Evolutionary conservation across 2,888 invertebrate genomes (phyloP), one percentile per base, ranked within the genome.

Genomic region (Philhelius pedissequus): DNA sequence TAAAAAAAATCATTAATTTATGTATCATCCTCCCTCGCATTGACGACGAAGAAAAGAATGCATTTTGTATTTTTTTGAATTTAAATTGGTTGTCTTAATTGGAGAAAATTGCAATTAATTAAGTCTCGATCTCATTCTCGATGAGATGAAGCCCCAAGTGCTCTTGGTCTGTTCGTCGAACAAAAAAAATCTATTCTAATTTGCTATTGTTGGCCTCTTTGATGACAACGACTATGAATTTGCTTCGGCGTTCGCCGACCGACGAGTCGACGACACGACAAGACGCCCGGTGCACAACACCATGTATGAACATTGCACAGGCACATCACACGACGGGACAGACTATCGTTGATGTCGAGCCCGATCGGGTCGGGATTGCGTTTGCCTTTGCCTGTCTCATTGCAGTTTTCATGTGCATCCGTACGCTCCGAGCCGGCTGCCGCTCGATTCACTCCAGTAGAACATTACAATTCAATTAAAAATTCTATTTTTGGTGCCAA

Each of bases 91-190:
- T 66, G 58, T 22, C 54, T 80, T 84, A 80, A 84, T 84, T 84
- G 80, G 79, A 48, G 35, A 32, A 50, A 84, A 84, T 84, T 84
- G 71, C 84, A 35, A 75, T 84, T 84, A 80, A 84, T 84, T 80
- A 80, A n/a, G 71, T 66, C 32, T 43, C 70, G 45, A 58, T 54
- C n/a, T 40, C 70, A 20, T 48, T 56, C 11, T 32, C 43, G 40
- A 40, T 20, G 56, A 56, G 75, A 64, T 54, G 25, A 45, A 32
- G 9, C 3, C 22, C 56, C 11, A 15, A 27, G 35, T 69, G 54
- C 43, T 15, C 78, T n/a, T n/a, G n/a, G n/a, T n/a, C n/a, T n/a
- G n/a, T n/a, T n/a, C 70, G 64, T 75, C 79, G 56, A 71, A 76
- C 18, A 43, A 15, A 75, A 52, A 32, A 80, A 80, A 68, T 75